Base-by-base conservation (phyloP, 2,797 vertebrate species). In the Trachurus trachurus region DNA sequence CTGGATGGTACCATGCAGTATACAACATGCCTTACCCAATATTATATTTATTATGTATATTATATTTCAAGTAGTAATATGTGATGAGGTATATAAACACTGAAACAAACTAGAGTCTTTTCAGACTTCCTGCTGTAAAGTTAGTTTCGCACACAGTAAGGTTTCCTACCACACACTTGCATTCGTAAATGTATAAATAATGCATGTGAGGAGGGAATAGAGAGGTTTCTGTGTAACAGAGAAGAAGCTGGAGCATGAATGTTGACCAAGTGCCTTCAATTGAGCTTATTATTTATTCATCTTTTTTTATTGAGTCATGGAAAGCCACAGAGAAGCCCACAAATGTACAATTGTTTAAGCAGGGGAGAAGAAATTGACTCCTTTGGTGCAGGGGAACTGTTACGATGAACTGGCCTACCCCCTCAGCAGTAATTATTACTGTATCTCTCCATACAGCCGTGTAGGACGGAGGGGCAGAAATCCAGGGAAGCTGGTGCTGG, bases 201-300 rank as follows among this genome's bases (percentile, higher is more conserved):
- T 94, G 78, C 62, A 93, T 92, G 62, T 29, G 70, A 82, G 49
- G 64, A 54, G 84, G 86, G 87, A 90, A 81, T 74, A 60, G 63
- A 71, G 61, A 87, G 74, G 74, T 82, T 91, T 91, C 75, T 83
- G 75, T 84, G 87, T 85, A 83, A 88, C 81, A 52, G 74, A 89
- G 81, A 82, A 80, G 78, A 88, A 80, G 75, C 87, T 76, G 78
- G 69, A 76, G 74, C 83, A 67, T 84, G 76, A 85, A 90, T 76
- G 71, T 84, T 78, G 68, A 89, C 87, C 90, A 80, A 85, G 72
- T 83, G 71, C 72, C 84, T 93, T 90, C 82, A 91, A 82, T 87
- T 91, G 84, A 69, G 85, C 83, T 87, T 76, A 94, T 93, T 91
- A 94, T 91, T 93, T 93, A 93, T 93, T 93, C 82, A 93, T 92